A percentile compares a stretch with the other conserved stretches of the same genome.
Evolutionary conservation across 2,888 invertebrate genomes (phyloP).

Genomic region (Epinotia demarniana): DNA sequence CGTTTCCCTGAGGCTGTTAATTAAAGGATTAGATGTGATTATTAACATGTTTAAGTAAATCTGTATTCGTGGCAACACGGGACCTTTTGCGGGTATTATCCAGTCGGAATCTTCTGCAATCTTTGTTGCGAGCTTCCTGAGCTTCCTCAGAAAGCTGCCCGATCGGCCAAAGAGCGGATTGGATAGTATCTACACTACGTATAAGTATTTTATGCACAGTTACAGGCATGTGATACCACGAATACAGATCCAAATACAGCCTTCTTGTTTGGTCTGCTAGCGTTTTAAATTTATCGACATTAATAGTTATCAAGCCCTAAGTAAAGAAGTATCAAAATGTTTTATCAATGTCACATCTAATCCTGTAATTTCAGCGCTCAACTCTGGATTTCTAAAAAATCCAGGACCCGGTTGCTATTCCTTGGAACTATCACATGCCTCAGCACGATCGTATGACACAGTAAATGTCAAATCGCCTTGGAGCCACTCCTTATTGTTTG

Average conservation of each 20-base stretch:
- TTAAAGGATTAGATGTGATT: too few species aligned
- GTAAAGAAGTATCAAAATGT: slow-evolving; percentile 23
- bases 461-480: too few species aligned
- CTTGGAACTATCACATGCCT: neutral
- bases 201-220: slow-evolving; percentile 2
- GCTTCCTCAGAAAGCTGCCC: slow-evolving; percentile 5
- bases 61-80: too few species aligned
- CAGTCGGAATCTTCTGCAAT: too few species aligned
- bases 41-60: too few species aligned
- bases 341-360: slow-evolving; percentile 41
- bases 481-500: too few species aligned
- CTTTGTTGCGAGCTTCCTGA: neutral
- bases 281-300: neutral
- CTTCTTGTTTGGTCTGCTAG: neutral
- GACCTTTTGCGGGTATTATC: too few species aligned
- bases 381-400: slow-evolving; percentile 39
- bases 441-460: too few species aligned
- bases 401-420: too few species aligned
- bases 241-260: neutral
- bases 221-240: neutral
- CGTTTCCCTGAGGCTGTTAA: too few species aligned
- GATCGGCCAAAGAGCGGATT: neutral
- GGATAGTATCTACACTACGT: neutral
- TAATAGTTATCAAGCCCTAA: neutral
- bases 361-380: slow-evolving; percentile 41